Evolutionary conservation across 2,888 invertebrate species (phyloP).

Genomic region (Rhamnusium bicolor): DNA sequence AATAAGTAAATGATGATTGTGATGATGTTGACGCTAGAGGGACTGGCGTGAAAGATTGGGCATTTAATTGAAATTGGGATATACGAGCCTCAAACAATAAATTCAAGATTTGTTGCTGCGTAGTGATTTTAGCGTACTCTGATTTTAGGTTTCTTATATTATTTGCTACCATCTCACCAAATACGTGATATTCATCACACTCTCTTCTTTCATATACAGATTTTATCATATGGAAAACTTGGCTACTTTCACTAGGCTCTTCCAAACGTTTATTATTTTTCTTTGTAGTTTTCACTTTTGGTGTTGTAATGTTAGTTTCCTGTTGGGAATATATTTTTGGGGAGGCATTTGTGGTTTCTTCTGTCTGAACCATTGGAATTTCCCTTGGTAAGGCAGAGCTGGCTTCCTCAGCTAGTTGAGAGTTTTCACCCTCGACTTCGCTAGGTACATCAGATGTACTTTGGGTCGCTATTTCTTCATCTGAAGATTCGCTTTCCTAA

Average conservation of each 20-base stretch:
- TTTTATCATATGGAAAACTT: conserved; percentile 31
- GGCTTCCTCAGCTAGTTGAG: no score
- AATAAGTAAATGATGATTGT: neutral
- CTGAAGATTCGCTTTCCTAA: no score
- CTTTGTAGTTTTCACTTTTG: neutral
- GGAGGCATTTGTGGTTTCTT: no score
- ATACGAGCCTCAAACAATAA: conserved; percentile 22
- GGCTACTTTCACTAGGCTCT: conserved; percentile 17
- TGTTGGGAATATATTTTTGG: no score
- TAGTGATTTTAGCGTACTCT: conserved; percentile 20
- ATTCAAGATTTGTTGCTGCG: conserved; percentile 5
- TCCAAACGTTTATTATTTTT: neutral
- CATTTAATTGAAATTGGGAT: neutral
- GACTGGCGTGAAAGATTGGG: conserved; percentile 18
- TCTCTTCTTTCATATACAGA: conserved; percentile 27
- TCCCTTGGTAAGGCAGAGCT: no score
- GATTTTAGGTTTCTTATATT: conserved; percentile 26
- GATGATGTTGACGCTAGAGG: conserved; percentile 5
- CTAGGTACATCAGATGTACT: no score
- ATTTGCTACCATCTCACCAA: conserved; percentile 31
- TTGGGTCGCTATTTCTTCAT: no score
- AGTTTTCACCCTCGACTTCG: no score
- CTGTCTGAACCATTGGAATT: no score
- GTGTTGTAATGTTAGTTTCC: neutral
- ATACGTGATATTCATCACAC: conserved; percentile 31